A percentile compares a stretch with the other conserved stretches of the same genome.
phyloP scores from a whole-genome alignment of 2,113 vertebrate species.

The Phasianus colchicus region DNA sequence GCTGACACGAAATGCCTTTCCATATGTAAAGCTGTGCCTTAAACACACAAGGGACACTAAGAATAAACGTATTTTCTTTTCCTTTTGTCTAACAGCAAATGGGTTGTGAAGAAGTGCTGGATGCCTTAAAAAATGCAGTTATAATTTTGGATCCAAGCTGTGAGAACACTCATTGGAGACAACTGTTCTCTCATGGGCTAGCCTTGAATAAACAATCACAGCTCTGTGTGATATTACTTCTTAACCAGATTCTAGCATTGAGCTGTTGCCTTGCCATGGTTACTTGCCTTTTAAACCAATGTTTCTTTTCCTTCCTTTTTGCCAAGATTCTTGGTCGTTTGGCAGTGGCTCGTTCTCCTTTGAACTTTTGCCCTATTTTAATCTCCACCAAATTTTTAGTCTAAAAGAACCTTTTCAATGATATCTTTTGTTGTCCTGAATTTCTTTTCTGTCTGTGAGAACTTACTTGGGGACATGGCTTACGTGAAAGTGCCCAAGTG shows the following conservation, averaged over 20 bases:
- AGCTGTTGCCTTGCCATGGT: slow-evolving; percentile 86
- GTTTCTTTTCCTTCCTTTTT: slow-evolving; percentile 76
- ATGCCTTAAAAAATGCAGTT: slow-evolving; percentile 79
- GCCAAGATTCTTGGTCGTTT: slow-evolving; percentile 77
- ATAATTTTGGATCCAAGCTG: slow-evolving; percentile 86
- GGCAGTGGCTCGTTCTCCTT: slow-evolving; percentile 72
- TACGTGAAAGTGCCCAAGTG: slow-evolving; percentile 69
- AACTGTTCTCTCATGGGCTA: slow-evolving; percentile 79
- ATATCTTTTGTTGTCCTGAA: slow-evolving; percentile 76
- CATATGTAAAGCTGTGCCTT: slow-evolving; percentile 88
- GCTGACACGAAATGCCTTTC: slow-evolving; percentile 86
- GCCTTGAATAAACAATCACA: slow-evolving; percentile 91
- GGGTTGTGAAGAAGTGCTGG: slow-evolving; percentile 85
- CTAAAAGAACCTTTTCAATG: slow-evolving; percentile 80
- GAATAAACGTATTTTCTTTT: slow-evolving; percentile 81
- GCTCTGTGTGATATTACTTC: slow-evolving; percentile 87
- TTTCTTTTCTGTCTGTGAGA: slow-evolving; percentile 79
- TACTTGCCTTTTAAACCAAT: slow-evolving; percentile 84
- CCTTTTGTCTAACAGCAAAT: slow-evolving; percentile 85
- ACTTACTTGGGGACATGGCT: slow-evolving; percentile 61
- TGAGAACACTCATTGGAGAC: slow-evolving; percentile 86
- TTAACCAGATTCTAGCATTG: slow-evolving; percentile 88
- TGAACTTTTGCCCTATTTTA: slow-evolving; percentile 84
- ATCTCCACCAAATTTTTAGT: slow-evolving; percentile 82
- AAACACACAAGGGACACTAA: slow-evolving; percentile 87